Conservation (phyloP, 2,797 vertebrate genomes). For the Hafferia zeledoni region DNA sequence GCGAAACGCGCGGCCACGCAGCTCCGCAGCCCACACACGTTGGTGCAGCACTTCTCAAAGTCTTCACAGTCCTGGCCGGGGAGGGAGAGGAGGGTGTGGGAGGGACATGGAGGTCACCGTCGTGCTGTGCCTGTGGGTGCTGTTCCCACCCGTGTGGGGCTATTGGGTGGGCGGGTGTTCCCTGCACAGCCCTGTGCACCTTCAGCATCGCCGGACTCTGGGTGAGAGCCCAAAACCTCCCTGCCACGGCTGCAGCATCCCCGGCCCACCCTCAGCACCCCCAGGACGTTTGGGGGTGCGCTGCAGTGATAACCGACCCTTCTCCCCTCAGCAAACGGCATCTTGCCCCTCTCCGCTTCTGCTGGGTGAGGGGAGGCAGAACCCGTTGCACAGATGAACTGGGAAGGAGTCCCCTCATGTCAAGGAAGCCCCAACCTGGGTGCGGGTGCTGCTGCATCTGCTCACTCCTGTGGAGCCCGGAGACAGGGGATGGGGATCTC, state of each 20-base stretch:
- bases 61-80: slow-evolving; percentile 85
- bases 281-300: neutral
- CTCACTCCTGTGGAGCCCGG: neutral
- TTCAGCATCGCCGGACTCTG: neutral
- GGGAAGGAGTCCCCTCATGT: neutral
- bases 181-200: accelerated
- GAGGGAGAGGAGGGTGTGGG: neutral
- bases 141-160: neutral
- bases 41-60: slow-evolving; percentile 96
- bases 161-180: neutral
- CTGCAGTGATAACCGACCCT: neutral
- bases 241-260: neutral
- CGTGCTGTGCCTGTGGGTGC: accelerated
- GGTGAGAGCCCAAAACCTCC: neutral
- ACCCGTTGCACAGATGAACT: accelerated
- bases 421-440: neutral
- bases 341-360: neutral
- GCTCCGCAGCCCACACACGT: slow-evolving; percentile 94
- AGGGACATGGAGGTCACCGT: neutral
- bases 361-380: neutral
- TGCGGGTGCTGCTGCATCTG: neutral
- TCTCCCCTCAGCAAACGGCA: neutral
- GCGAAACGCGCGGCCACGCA: slow-evolving; percentile 93
- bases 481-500: neutral
- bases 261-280: too few species aligned